phyloP scores from a whole-genome alignment of 2,888 invertebrate genomes.

The Dascillus cervinus region DNA sequence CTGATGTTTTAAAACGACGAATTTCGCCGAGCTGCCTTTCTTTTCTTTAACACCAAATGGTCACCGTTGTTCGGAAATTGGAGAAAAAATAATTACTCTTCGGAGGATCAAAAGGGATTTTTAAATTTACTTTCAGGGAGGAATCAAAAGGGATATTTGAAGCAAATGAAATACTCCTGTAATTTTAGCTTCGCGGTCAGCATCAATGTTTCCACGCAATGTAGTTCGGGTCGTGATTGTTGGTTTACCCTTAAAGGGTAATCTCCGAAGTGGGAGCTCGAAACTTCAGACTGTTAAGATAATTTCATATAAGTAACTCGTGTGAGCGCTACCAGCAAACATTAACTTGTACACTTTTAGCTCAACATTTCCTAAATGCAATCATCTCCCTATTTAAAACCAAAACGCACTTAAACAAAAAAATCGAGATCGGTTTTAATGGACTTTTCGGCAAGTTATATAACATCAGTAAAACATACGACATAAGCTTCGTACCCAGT shows the following conservation, averaged over 20 bases:
- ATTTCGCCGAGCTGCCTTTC: too few species aligned
- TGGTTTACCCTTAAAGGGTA: conserved; percentile 35
- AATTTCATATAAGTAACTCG: conserved; percentile 28
- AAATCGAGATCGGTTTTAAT: too few species aligned
- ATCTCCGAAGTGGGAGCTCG: conserved; percentile 32
- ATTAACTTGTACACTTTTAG: conserved; percentile 8
- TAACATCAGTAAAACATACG: too few species aligned
- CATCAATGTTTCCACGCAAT: conserved; percentile 42
- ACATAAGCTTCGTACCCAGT: too few species aligned
- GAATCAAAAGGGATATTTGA: conserved; percentile 17
- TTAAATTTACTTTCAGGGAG: too few species aligned
- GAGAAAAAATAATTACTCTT: too few species aligned
- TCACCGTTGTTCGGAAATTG: too few species aligned
- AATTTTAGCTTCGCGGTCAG: conserved; percentile 40
- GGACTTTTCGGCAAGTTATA: conserved; percentile 24
- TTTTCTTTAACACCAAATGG: too few species aligned
- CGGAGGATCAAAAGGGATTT: too few species aligned
- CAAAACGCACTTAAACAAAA: conserved; percentile 9
- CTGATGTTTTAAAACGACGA: too few species aligned
- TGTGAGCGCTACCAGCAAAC: too few species aligned
- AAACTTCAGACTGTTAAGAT: conserved; percentile 37
- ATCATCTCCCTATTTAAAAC: conserved; percentile 7
- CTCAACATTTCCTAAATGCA: conserved; percentile 10
- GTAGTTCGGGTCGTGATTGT: conserved; percentile 37
- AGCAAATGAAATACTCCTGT: conserved; percentile 39